Evolutionary conservation across 2,888 invertebrate genomes (phyloP).

Genomic region (Cordilura impudica): DNA sequence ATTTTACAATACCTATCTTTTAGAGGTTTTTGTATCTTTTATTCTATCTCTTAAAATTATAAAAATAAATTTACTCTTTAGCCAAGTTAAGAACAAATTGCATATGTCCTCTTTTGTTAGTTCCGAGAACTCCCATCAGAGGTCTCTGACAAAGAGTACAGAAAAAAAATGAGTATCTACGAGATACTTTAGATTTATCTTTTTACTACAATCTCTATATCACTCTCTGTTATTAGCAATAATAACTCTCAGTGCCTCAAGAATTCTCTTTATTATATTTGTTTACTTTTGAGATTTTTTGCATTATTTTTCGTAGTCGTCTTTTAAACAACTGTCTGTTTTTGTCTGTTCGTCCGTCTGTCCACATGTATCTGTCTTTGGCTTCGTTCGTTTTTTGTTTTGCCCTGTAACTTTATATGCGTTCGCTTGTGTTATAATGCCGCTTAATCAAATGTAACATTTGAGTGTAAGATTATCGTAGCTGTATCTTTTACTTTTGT

Average conservation of each 20-base stretch:
- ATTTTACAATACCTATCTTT: no score
- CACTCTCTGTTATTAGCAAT: neutral
- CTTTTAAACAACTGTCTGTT: conserved; percentile 18
- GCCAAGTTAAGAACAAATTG: neutral
- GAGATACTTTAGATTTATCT: conserved; percentile 1
- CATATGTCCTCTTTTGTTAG: neutral
- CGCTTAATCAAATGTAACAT: conserved; percentile 51
- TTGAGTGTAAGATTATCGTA: conserved; percentile 46
- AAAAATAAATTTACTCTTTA: neutral
- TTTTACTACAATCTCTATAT: conserved; percentile 22
- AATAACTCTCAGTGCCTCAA: neutral
- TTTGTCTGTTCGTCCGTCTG: conserved; percentile 4
- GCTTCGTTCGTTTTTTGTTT: neutral
- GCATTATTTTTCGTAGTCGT: neutral
- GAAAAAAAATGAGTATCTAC: conserved; percentile 1
- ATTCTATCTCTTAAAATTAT: neutral
- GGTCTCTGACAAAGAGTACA: neutral
- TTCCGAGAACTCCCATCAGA: neutral
- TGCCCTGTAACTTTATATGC: neutral
- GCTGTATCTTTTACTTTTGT: conserved; percentile 34
- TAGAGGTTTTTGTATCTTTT: conserved; percentile 2
- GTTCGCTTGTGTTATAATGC: conserved; percentile 39
- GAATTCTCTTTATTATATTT: conserved; percentile 11
- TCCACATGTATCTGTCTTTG: neutral
- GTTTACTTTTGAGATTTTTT: conserved; percentile 41